Conservation (phyloP, 2,797 vertebrate genomes). For the Synaphobranchus kaupii region DNA sequence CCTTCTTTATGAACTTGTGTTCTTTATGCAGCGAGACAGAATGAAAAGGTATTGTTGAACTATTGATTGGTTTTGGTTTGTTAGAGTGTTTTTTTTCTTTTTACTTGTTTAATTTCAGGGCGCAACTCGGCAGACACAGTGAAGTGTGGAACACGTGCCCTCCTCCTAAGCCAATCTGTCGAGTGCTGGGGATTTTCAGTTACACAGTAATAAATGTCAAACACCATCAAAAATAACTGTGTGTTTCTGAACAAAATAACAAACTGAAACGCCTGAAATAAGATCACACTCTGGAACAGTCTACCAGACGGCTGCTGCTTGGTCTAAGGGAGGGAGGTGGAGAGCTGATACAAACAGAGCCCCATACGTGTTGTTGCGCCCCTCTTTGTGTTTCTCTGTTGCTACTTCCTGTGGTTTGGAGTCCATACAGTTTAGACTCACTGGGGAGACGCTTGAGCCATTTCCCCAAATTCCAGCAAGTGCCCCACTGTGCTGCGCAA, state of each 20-base stretch:
- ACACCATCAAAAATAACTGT: neutral
- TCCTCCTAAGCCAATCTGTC: neutral
- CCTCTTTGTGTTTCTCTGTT: no score
- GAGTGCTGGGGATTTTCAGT: neutral
- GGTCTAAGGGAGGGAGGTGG: no score
- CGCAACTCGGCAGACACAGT: neutral
- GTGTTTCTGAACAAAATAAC: neutral
- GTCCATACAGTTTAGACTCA: no score
- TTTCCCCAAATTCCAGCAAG: no score
- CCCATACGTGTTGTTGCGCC: no score
- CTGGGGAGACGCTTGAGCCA: no score
- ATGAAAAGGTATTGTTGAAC: neutral
- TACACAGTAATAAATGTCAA: neutral
- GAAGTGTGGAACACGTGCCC: neutral
- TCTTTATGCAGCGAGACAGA: neutral
- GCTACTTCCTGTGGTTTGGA: no score
- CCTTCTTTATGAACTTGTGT: neutral
- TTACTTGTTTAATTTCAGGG: neutral
- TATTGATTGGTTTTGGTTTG: neutral
- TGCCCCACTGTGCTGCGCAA: no score
- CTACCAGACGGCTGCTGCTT: neutral
- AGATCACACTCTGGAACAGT: neutral
- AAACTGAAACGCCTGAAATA: neutral
- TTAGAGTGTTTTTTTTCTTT: neutral
- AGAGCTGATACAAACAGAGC: no score